Percentiles rank a stretch among this genome's conserved stretches.
These are phyloP conservation scores for Sebastes kiyomatsui DNA, from an alignment of 2,797 vertebrate species.

Conservation along the genomic window DNA sequence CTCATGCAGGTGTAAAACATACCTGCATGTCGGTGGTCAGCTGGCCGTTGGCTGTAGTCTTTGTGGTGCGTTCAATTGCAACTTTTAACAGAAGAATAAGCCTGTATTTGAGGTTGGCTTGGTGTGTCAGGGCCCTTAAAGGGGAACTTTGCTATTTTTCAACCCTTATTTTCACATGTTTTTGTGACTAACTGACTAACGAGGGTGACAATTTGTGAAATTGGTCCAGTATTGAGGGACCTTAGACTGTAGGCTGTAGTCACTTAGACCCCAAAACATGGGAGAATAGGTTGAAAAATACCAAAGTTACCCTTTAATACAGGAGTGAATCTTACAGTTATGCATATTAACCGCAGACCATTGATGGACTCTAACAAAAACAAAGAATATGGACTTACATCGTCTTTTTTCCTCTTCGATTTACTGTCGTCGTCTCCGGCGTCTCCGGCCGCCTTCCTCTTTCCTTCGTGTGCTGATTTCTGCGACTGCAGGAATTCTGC, in stretches of 20 bases:
- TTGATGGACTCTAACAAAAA: background rate
- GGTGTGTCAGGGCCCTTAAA: too few species aligned
- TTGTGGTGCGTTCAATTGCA: background rate
- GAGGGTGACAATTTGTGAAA: too few species aligned
- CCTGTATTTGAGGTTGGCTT: background rate
- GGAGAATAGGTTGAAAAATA: background rate
- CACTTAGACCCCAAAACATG: too few species aligned
- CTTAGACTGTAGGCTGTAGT: too few species aligned
- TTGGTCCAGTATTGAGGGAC: too few species aligned
- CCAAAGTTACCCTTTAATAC: background rate
- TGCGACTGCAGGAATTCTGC: constrained; percentile 96
- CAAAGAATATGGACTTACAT: constrained; percentile 79
- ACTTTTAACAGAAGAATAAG: background rate
- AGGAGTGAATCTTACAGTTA: background rate
- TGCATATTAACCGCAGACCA: too few species aligned
- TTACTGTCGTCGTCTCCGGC: constrained; percentile 92
- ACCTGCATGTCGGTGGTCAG: background rate
- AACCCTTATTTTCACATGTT: too few species aligned
- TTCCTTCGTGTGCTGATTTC: constrained; percentile 91
- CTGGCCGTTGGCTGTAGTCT: background rate
- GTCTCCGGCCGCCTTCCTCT: constrained; percentile 90
- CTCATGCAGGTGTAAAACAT: background rate
- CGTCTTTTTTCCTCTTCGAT: constrained; percentile 97
- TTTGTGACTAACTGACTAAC: too few species aligned
- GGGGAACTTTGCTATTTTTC: too few species aligned